Conservation (phyloP, 2,888 invertebrate genomes). For the Pocota personata region DNA sequence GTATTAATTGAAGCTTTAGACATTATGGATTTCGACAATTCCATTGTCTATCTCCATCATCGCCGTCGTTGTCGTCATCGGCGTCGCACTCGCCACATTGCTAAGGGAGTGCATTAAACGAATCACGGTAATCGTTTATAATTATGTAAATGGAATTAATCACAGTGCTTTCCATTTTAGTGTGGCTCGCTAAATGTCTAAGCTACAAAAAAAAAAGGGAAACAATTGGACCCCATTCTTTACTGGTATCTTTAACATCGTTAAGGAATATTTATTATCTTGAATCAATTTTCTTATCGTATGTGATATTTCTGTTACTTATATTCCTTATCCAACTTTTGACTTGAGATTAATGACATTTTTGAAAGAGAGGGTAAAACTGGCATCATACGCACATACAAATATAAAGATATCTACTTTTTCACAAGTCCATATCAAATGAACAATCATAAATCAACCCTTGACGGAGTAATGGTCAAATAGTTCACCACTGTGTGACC, state of each 20-base stretch:
- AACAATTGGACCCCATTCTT: neutral
- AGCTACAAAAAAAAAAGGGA: neutral
- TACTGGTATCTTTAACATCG: slow-evolving; percentile 14
- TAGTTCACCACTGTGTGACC: slow-evolving; percentile 55
- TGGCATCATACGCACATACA: no score
- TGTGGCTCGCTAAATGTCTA: slow-evolving; percentile 34
- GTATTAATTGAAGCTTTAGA: slow-evolving; percentile 72
- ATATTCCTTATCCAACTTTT: slow-evolving; percentile 38
- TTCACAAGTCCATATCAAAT: slow-evolving; percentile 48
- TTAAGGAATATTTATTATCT: slow-evolving; percentile 69
- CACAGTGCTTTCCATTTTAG: slow-evolving; percentile 45
- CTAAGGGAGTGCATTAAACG: slow-evolving; percentile 60
- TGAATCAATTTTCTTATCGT: slow-evolving; percentile 56
- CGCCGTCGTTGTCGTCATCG: slow-evolving; percentile 18
- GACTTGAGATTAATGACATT: slow-evolving; percentile 63
- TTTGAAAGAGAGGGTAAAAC: slow-evolving; percentile 12
- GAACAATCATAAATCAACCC: slow-evolving; percentile 71
- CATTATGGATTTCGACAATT: slow-evolving; percentile 66
- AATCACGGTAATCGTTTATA: slow-evolving; percentile 73
- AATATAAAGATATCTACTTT: neutral
- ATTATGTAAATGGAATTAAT: slow-evolving; percentile 73
- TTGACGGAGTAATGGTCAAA: slow-evolving; percentile 42
- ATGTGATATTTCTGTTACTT: slow-evolving; percentile 42
- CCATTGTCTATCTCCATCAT: slow-evolving; percentile 66
- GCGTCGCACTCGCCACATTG: neutral